Base-by-base conservation (phyloP, 2,797 vertebrate species). In the Eulemur albifrons region DNA sequence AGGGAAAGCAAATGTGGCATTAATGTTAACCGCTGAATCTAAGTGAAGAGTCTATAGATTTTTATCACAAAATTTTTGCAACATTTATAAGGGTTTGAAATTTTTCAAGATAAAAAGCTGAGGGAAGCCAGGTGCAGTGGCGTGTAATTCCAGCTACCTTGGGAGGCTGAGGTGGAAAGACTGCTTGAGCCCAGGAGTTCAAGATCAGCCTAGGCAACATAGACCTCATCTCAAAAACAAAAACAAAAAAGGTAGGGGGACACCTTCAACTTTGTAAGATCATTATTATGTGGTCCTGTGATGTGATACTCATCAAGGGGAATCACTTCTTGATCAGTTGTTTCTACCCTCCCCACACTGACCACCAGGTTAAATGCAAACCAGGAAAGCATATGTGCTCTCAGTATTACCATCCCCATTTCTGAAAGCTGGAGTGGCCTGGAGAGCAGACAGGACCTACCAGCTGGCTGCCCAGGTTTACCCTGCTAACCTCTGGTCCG, bases 401-500 rank as follows among this genome's bases (percentile, higher is more conserved):
- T 92, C 50, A 17, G 69, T 32, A 48, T 20, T 20, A 52, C 54
- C 59, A 57, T 14, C 43, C 82, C 72, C 27, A 40, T 15, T 61
- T 76, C 40, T 7, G 10, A 81, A 40, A 93, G 65, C 17, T 38
- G 9, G 17, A 90, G n/a, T 7, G 32, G 59, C 57, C 21, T 30
- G 45, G 38, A 32, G 67, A 85, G 45, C 21, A 15, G 13, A 52
- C 61, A 65, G 32, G 50, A 21, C 25, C 79, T 54, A 32, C 50
- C 77, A 94, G 0, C 4, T 88, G 75, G 35, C 21, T 40, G 45
- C 90, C 43, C 43, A 48, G 9, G 2, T 54, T 59, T 65, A 1
- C 35, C 63, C 92, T 95, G 84, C 98, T 98, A 97, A 99, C 99
- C 99, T 99, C 99, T 95, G 99, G 99, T 90, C 99, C 99, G 0